Percentiles rank a stretch among this genome's conserved stretches.
Conservation (phyloP, 2,888 invertebrate genomes). For the Hofmannophila pseudospretella region DNA sequence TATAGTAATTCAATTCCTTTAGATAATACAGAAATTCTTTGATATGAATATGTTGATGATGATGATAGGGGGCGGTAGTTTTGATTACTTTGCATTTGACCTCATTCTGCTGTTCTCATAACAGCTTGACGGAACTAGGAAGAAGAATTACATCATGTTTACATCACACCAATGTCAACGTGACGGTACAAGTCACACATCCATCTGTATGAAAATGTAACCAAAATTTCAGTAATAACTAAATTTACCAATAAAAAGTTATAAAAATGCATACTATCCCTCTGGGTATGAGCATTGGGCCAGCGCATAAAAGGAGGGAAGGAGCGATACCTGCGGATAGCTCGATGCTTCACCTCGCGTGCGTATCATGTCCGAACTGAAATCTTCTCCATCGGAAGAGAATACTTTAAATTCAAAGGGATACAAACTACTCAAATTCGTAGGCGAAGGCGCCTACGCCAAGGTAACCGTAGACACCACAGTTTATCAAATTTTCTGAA, state of each 20-base stretch:
- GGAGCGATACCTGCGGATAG: constrained; percentile 25
- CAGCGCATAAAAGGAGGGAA: constrained; percentile 26
- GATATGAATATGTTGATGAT: too few relatives aligned
- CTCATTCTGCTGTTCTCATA: too few relatives aligned
- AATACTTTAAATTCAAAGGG: constrained; percentile 72
- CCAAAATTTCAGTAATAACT: constrained; percentile 38
- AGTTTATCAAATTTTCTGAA: background rate
- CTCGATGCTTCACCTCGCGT: constrained; percentile 33
- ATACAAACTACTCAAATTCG: constrained; percentile 79
- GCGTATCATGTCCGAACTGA: constrained; percentile 66
- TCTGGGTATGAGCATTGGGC: constrained; percentile 30
- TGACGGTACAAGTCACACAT: background rate
- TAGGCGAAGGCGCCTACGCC: constrained; percentile 90
- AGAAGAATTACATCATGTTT: background rate
- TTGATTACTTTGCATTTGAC: too few relatives aligned
- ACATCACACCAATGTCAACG: background rate
- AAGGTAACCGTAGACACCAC: constrained; percentile 69
- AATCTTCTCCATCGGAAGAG: constrained; percentile 64
- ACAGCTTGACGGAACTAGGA: too few relatives aligned
- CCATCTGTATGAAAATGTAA: constrained; percentile 12
- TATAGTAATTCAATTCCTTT: too few relatives aligned
- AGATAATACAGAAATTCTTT: too few relatives aligned
- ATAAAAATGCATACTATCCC: constrained; percentile 52
- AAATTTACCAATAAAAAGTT: constrained; percentile 25
- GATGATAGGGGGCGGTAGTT: too few relatives aligned